phyloP scores from a whole-genome alignment of 2,113 vertebrate species.

The Elachura formosa region DNA sequence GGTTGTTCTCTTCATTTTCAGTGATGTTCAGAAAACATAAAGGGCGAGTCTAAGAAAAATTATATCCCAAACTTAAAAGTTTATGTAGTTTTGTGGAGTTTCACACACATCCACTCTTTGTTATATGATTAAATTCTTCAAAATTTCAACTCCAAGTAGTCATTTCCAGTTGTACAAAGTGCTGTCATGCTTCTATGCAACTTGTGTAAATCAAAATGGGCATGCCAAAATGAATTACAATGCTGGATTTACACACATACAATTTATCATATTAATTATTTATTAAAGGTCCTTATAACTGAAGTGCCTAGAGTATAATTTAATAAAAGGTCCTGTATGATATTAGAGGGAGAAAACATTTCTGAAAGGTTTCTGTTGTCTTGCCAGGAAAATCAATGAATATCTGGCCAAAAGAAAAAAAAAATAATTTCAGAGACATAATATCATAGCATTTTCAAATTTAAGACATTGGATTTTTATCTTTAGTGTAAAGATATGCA shows the following conservation, averaged over 20 bases:
- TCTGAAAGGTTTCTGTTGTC: neutral
- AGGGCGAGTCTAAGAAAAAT: neutral
- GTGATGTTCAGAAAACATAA: neutral
- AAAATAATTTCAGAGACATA: neutral
- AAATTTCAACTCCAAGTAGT: neutral
- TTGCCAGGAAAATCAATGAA: neutral
- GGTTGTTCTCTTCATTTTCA: neutral
- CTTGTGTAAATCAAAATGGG: neutral
- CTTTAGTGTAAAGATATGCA: neutral
- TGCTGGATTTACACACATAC: neutral
- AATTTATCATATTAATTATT: neutral
- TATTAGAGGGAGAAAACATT: neutral
- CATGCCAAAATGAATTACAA: neutral
- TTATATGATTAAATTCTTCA: neutral
- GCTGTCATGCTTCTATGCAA: neutral
- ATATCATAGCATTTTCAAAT: neutral
- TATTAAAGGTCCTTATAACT: neutral
- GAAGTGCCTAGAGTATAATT: neutral
- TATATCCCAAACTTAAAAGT: neutral
- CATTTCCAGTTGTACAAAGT: neutral
- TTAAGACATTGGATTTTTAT: neutral
- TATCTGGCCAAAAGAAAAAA: neutral
- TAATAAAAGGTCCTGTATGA: neutral
- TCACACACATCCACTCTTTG: neutral
- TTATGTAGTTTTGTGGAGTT: neutral